Evolutionary conservation across 1,140 invertebrate species (phyloP), one percentile per base, ranked within the genome.

Genomic region (Ctenoplectra terminalis): DNA sequence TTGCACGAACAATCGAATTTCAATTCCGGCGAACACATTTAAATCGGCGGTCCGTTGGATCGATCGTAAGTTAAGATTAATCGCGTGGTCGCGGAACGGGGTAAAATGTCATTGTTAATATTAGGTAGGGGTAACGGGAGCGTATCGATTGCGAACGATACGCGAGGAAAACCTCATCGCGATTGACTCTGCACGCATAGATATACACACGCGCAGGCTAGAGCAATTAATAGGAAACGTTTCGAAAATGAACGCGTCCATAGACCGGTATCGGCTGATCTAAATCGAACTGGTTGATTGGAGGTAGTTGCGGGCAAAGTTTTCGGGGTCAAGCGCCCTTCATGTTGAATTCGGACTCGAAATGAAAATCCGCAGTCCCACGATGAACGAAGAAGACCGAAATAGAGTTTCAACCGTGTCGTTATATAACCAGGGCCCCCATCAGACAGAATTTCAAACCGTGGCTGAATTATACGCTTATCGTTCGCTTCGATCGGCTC

Each of bases 81-180:
- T 83, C 56, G 74, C 48, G 58, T 34, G 70, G 52, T 56, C 70
- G 54, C 69, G 52, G 71, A 75, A 54, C 69, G 54, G 82, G 54
- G 70, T 87, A 75, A 87, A 87, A 84, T 87, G 82, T 84, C 74
- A 84, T 84, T 87, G 85, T 87, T 87, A 80, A 87, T 87, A 84
- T 79, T 48, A 29, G 63, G 70, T 40, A 70, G 52, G 78, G 72
- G 43, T 73, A 76, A 76, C 48, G 60, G 75, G 67, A 43, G 60
- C 40, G 66, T 82, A 85, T 88, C 83, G 75, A 87, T 87, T 85
- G 79, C 72, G 75, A 88, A 79, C 77, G 79, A 85, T 87, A 82
- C 54, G 79, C 74, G 74, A 75, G 69, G n/a, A 46, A 75, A 77
- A 87, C 76, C 84, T 58, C 85, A 83, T 75, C 74, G 84, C 80